Evolutionary conservation across 1,140 invertebrate species (phyloP).

Genomic region (Caenorhabditis elegans): DNA sequence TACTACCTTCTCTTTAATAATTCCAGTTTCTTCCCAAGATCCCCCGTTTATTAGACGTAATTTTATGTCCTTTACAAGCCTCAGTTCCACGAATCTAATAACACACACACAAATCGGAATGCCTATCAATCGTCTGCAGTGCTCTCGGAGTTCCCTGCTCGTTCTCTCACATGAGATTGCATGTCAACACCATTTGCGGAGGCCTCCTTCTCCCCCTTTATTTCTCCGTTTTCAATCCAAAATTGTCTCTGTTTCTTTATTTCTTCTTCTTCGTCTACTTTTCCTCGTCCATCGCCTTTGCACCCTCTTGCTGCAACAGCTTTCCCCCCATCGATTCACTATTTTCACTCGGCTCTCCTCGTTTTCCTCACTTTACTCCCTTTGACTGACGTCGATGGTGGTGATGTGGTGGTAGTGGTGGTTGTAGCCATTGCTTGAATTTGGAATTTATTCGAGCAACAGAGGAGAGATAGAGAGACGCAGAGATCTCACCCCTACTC

Average conservation of each 20-base stretch:
- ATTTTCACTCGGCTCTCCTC: not conserved
- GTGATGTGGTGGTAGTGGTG: not conserved
- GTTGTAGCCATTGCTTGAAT: constrained; percentile 22
- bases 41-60: too few relatives aligned
- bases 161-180: constrained; percentile 1
- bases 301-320: not conserved
- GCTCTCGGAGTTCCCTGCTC: too few relatives aligned
- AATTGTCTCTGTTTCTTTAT: constrained; percentile 23
- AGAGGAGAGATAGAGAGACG: too few relatives aligned
- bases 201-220: not conserved
- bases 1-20: too few relatives aligned
- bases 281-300: too few relatives aligned
- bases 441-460: constrained; percentile 18
- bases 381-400: not conserved
- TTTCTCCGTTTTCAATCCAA: not conserved
- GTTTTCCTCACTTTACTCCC: not conserved
- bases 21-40: too few relatives aligned
- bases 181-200: constrained; percentile 24
- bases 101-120: too few relatives aligned
- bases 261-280: not conserved
- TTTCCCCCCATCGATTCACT: not conserved
- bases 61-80: too few relatives aligned
- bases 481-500: not conserved
- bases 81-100: too few relatives aligned
- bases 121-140: too few relatives aligned